These are phyloP conservation scores for Octodon degus DNA, from an alignment of 2,113 vertebrate genomes.

Conservation along the genomic window DNA sequence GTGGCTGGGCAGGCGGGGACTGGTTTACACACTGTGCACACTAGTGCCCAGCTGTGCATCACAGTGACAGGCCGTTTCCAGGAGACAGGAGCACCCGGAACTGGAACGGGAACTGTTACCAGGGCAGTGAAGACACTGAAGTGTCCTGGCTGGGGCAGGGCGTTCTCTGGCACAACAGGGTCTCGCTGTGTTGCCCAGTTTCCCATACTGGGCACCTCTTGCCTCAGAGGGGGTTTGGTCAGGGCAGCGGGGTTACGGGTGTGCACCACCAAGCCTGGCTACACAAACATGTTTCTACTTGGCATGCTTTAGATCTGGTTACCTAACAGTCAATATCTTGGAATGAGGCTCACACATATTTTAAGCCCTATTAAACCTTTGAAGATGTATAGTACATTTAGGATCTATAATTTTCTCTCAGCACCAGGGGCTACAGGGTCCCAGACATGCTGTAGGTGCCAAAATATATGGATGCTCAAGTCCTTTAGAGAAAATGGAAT, in stretches of 20 bases:
- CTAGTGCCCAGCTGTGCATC: too few relatives aligned
- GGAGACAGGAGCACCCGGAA: too few relatives aligned
- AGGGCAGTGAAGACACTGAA: too few relatives aligned
- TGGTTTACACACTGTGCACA: too few relatives aligned
- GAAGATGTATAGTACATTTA: neutral
- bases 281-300: neutral
- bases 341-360: neutral
- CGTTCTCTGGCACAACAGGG: too few relatives aligned
- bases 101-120: too few relatives aligned
- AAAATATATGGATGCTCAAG: neutral
- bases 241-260: neutral
- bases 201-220: neutral
- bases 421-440: fast-evolving
- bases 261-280: neutral
- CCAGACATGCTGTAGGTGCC: neutral
- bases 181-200: neutral
- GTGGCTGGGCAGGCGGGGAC: too few relatives aligned
- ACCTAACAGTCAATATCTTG: neutral
- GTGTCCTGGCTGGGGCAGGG: too few relatives aligned
- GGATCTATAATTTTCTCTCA: neutral
- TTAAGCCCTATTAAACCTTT: neutral
- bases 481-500: neutral
- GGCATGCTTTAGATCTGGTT: neutral
- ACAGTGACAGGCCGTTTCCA: too few relatives aligned
- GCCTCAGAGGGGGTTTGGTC: neutral